Evolutionary conservation across 2,888 invertebrate species (phyloP), one percentile per base, ranked within the genome.

Genomic region (Drosophila hamatofila): DNA sequence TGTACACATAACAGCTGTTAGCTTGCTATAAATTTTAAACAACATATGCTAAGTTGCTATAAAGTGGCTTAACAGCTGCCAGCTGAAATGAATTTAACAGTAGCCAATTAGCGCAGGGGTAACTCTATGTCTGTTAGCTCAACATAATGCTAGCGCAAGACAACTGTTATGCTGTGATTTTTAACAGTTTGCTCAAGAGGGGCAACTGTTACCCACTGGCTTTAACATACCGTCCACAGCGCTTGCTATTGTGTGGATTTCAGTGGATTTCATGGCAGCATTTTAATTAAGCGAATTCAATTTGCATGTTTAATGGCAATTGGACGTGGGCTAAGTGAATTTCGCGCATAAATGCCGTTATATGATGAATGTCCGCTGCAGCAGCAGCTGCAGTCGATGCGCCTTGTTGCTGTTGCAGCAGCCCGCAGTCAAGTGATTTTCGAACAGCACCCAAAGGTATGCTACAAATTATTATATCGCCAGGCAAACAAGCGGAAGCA

Each of bases 401-500:
- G 16, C 21, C 37, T 21, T 16, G 46, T n/a, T 30, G 12, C 23
- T 37, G 52, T 9, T 9, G 30, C 30, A 30, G 39, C 42, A 30
- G 39, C 42, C 46, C 62, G 59, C 62, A 77, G 54, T 48, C 77
- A 73, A 57, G 69, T 77, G 78, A 73, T 73, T 77, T 69, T 69
- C 70, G 66, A 69, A 78, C 66, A 30, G 79, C 79, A 65, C 79
- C 78, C 78, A 75, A 72, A 79, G 75, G 78, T 78, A 75, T 75
- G 75, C 75, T 72, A 70, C 79, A 79, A 79, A 78, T 78, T 75
- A 79, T 70, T 66, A 72, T 75, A 72, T 75, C 62, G 69, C 74
- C 30, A 14, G 18, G 57, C 59, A 60, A 52, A 56, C 48, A 54
- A 49, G 56, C 30, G 30, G 54, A 25, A 27, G 11, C 25, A 14